Evolutionary conservation across 2,797 vertebrate species (phyloP).

Genomic region (Balearica regulorum): DNA sequence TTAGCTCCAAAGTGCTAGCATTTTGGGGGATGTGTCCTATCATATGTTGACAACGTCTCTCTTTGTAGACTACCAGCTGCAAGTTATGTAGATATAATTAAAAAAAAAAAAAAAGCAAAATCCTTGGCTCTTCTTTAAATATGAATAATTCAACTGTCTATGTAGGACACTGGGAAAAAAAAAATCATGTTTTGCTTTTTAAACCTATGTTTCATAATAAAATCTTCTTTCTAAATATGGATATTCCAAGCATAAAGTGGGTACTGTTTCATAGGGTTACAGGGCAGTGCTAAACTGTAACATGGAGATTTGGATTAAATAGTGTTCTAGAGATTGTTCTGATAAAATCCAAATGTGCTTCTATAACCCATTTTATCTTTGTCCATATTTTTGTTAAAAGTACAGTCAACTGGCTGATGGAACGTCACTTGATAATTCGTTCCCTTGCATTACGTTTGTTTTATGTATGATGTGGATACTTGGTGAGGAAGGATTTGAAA

Average conservation of each 20-base stretch:
- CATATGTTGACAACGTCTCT: neutral
- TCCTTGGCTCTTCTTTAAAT: neutral
- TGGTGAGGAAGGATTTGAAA: neutral
- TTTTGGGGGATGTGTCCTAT: neutral
- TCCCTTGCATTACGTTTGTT: neutral
- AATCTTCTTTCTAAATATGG: neutral
- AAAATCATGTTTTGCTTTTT: neutral
- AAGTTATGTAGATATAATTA: neutral
- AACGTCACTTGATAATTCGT: neutral
- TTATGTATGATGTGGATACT: neutral
- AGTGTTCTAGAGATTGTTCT: neutral
- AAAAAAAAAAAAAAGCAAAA: neutral
- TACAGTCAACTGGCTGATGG: neutral
- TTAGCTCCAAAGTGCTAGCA: neutral
- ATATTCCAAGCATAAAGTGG: neutral
- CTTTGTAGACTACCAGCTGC: conserved; percentile 25
- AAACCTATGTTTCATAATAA: neutral
- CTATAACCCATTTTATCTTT: neutral
- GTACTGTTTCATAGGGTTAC: neutral
- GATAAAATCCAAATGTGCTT: neutral
- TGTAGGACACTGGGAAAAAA: neutral
- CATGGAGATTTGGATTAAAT: neutral
- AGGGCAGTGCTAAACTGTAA: neutral
- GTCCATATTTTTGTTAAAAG: neutral
- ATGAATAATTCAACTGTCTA: neutral